phyloP scores from a whole-genome alignment of 2,888 invertebrate species.

The Venusia cambrica region DNA sequence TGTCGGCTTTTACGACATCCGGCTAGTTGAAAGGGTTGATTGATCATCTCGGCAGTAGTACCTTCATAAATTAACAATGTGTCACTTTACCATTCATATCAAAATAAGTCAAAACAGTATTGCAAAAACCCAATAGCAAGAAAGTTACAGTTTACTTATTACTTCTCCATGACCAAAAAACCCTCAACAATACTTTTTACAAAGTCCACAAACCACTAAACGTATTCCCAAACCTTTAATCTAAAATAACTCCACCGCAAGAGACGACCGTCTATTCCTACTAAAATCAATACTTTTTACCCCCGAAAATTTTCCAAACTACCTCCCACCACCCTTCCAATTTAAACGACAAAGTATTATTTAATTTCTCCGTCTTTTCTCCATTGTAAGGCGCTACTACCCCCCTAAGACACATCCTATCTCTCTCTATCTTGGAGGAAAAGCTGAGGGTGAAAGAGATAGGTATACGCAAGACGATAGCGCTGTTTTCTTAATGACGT shows the following conservation, averaged over 20 bases:
- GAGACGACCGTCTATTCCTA: constrained; percentile 55
- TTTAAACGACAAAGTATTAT: constrained; percentile 80
- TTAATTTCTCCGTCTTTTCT: constrained; percentile 79
- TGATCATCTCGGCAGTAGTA: too few species aligned
- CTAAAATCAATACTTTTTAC: constrained; percentile 79
- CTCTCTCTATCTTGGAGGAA: constrained; percentile 46
- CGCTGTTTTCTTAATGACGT: constrained; percentile 77
- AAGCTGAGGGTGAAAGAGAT: constrained; percentile 49
- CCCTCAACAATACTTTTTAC: too few species aligned
- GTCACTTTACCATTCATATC: too few species aligned
- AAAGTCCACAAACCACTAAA: constrained; percentile 3
- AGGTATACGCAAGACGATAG: constrained; percentile 65
- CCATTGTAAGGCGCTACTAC: constrained; percentile 71
- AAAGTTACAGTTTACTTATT: too few species aligned
- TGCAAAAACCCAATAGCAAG: too few species aligned
- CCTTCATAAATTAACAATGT: too few species aligned
- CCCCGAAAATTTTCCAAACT: constrained; percentile 69
- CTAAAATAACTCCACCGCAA: constrained; percentile 39
- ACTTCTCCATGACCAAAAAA: too few species aligned
- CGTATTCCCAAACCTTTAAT: background rate
- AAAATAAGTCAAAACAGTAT: too few species aligned
- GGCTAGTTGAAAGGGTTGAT: too few species aligned
- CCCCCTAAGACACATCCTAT: constrained; percentile 57
- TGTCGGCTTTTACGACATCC: too few species aligned
- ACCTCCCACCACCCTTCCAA: constrained; percentile 63